Evolutionary conservation across 2,888 invertebrate genomes (phyloP).

Genomic region (Cryptus armator): DNA sequence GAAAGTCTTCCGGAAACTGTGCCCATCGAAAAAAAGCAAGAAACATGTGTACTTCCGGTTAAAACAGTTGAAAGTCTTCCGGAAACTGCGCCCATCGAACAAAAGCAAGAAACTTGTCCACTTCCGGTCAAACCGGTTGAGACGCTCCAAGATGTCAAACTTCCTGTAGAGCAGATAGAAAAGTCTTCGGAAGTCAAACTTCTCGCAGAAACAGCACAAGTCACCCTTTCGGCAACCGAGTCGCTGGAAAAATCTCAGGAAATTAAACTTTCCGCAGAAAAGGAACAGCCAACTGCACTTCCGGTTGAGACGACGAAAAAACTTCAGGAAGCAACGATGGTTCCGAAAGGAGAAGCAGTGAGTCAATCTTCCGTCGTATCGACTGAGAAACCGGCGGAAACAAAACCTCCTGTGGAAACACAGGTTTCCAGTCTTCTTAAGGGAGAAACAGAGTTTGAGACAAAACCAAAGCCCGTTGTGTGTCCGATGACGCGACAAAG

Average conservation of each 20-base stretch:
- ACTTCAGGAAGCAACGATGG: slow-evolving; percentile 40
- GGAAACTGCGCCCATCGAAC: no score
- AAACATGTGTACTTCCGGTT: slow-evolving; percentile 53
- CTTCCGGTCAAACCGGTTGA: slow-evolving; percentile 19
- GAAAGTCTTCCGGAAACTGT: not conserved
- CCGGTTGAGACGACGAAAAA: slow-evolving; percentile 41
- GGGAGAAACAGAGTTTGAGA: not conserved
- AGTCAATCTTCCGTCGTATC: not conserved
- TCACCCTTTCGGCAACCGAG: not conserved
- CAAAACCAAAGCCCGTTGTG: not conserved
- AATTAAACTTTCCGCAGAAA: slow-evolving; percentile 54
- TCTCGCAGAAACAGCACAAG: slow-evolving; percentile 49
- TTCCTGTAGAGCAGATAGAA: no score
- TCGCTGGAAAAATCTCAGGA: slow-evolving; percentile 32
- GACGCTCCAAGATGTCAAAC: not conserved
- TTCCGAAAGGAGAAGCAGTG: not conserved
- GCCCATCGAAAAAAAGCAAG: slow-evolving; percentile 49
- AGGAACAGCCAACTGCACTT: not conserved
- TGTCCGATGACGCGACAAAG: slow-evolving; percentile 34
- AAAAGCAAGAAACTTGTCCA: slow-evolving; percentile 55
- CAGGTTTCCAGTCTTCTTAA: not conserved
- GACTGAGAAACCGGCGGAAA: slow-evolving; percentile 1
- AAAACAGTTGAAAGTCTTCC: slow-evolving; percentile 15
- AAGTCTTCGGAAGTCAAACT: slow-evolving; percentile 21
- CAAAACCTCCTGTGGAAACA: not conserved